phyloP scores from a whole-genome alignment of 2,888 invertebrate species.

The Athetis lepigone region DNA sequence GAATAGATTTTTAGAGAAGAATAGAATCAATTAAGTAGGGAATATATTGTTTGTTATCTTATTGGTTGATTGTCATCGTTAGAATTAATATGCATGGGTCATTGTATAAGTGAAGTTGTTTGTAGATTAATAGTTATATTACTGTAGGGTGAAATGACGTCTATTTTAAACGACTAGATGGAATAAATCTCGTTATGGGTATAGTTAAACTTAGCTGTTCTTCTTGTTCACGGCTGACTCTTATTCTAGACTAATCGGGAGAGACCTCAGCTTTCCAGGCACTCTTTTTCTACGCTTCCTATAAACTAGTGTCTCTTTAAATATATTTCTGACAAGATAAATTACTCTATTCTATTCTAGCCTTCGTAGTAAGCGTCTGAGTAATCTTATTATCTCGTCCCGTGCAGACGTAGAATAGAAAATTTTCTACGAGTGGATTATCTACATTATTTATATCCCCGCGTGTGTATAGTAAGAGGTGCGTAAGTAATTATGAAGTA shows the following conservation, averaged over 20 bases:
- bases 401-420: too few species aligned
- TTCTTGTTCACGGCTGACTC: neutral
- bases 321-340: too few species aligned
- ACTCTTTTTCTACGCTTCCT: too few species aligned
- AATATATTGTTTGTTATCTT: constrained; percentile 42
- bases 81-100: constrained; percentile 29
- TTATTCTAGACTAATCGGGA: too few species aligned
- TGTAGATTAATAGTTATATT: neutral
- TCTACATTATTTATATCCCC: neutral
- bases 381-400: too few species aligned
- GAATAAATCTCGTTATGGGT: neutral
- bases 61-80: constrained; percentile 27
- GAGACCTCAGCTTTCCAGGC: too few species aligned
- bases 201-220: neutral
- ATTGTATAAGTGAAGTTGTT: constrained; percentile 14
- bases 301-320: too few species aligned
- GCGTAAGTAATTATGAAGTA: constrained; percentile 7
- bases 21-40: constrained; percentile 43
- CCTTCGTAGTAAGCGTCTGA: too few species aligned
- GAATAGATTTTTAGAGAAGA: constrained; percentile 43
- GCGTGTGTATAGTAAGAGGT: neutral
- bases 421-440: neutral
- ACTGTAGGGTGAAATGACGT: neutral
- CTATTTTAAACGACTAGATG: neutral
- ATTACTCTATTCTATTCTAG: too few species aligned